Evolutionary conservation across 2,113 vertebrate species (phyloP).

Genomic region (Ictidomys tridecemlineatus): DNA sequence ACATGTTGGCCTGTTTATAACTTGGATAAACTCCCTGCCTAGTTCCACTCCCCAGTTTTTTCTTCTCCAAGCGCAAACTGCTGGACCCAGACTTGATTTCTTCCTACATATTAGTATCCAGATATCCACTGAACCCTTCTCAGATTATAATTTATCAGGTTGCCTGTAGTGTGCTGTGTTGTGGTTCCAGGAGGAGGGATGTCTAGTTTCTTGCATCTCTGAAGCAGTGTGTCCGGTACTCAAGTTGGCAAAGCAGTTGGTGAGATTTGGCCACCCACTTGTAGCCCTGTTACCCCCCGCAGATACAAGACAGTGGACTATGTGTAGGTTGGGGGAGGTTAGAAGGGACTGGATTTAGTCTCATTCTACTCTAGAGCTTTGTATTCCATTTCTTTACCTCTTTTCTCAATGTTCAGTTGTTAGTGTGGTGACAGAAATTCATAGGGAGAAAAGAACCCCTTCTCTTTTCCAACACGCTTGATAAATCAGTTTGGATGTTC

Average conservation of each 20-base stretch:
- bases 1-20: neutral
- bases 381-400: conserved; percentile 32
- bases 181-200: neutral
- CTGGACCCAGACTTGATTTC: neutral
- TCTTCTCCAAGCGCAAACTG: neutral
- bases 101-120: too few species aligned
- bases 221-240: neutral
- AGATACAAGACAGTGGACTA: neutral
- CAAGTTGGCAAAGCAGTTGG: neutral
- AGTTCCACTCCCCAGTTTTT: neutral
- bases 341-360: neutral
- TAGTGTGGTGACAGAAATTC: conserved; percentile 15
- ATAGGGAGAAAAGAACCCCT: neutral
- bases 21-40: neutral
- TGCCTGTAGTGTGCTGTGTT: neutral
- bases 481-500: conserved; percentile 50
- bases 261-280: neutral
- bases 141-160: neutral
- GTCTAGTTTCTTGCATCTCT: neutral
- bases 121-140: neutral
- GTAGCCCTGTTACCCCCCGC: neutral
- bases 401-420: conserved; percentile 11
- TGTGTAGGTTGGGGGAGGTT: neutral
- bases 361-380: neutral
- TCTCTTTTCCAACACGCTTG: neutral